Evolutionary conservation across 2,113 vertebrate genomes (phyloP), one percentile per base, ranked within the genome.

Genomic region (Burhinus bistriatus): DNA sequence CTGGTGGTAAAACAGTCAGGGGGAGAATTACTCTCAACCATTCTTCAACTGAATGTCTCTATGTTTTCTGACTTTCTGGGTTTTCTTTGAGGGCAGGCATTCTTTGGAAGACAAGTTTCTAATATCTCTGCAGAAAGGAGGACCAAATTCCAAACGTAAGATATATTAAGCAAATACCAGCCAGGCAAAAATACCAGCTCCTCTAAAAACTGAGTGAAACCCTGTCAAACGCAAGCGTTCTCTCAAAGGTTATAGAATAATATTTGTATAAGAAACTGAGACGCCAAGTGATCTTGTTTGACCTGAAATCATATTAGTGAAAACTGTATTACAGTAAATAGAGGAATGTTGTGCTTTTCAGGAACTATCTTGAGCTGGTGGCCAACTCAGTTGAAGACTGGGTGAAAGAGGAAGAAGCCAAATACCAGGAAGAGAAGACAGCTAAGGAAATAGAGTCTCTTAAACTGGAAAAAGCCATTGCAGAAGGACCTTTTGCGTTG

Each of bases 281-380:
- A 91, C 92, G 44, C 30, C 52, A 87, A 76, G 27, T 57, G 23
- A 59, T 73, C 34, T 72, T 84, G 6, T 49, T 76, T 82, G 44
- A 84, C 51, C 40, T 82, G 54, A 91, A 81, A 58, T 81, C 8
- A 2, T 58, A 32, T 71, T 73, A 57, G 27, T 85, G 30, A 86
- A 79, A 78, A 73, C 22, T 5, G 1, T 81, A 5, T 77, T 84
- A 14, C n/a, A 21, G 21, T 90, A 66, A 72, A 76, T 22, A 85
- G 30, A 85, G 49, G 19, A 59, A 42, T 80, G 30, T 80, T 72
- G 27, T 86, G 61, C 42, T 75, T 95, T 86, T 62, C 69, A 99
- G 99, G 94, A 99, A 82, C 83, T 99, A 99, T 91, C 97, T 99
- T 55, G 98, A 99, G 96, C 92, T 99, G 72, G 98, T 99, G 73